Base-by-base conservation (phyloP, 2,113 vertebrate genomes). In the Prionailurus viverrinus region DNA sequence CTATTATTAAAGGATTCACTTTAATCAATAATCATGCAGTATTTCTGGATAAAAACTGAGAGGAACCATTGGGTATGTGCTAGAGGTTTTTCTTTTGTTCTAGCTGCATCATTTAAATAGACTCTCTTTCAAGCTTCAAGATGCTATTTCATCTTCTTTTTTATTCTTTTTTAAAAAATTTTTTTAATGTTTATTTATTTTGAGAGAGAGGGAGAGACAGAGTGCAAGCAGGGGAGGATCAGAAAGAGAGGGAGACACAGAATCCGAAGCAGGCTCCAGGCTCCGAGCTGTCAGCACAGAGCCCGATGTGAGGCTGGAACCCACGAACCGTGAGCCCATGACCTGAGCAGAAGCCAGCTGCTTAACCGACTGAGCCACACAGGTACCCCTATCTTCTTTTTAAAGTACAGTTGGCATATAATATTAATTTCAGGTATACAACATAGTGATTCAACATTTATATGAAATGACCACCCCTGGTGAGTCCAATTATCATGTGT, bases 51-150 rank as follows among this genome's bases (percentile, higher is more conserved):
- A 33, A 63, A 84, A 66, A 45, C 33, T 65, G 39, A 66, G 27
- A 27, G 33, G 82, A 84, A 48, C 58, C 5, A 63, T 16, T 66
- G 27, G 8, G 9, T 41, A 63, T 31, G 58, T 84, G 29, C 10
- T 45, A 66, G 21, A 61, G 53, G 27, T 31, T 71, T 73, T 84
- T 94, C 95, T 93, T 91, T 89, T 85, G 79, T 87, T 95, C 78
- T 94, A 21, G 9, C 23, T 41, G 96, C 78, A 15, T 7, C 93
- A 45, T 95, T 92, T 82, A 91, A 93, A 39, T 31, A 90, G 63
- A 96, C 97, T 96, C 95, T 93, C 95, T 97, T 97, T 82, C 93
- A 86, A 89, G 53, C 88, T 95, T 96, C 95, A 96, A 87, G 8
- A 1, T 97, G 76, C 18, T 79, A 29, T 16, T 33, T 84, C 10